Conservation (phyloP, 2,113 vertebrate species). For the Ochotona princeps region DNA sequence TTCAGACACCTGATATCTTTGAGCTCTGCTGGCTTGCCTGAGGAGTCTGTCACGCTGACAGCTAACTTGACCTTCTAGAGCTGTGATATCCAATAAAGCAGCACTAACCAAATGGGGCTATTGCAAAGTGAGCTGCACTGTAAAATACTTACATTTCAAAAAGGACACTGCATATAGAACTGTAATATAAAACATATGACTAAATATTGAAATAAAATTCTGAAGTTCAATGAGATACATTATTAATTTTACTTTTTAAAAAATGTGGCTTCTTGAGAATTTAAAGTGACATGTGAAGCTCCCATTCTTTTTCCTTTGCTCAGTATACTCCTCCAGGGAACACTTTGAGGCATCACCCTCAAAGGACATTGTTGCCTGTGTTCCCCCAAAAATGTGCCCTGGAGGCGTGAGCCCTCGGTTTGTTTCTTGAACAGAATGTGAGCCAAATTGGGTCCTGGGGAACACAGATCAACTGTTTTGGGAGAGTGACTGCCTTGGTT, state of each 20-base stretch:
- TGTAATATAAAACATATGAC: not conserved
- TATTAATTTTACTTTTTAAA: not conserved
- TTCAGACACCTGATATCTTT: not conserved
- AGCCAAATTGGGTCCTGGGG: not conserved
- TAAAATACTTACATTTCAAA: not conserved
- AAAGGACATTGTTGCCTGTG: not conserved
- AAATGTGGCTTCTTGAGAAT: not conserved
- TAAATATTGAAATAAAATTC: not conserved
- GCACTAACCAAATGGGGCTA: not conserved
- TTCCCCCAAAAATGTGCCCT: not conserved
- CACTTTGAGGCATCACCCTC: not conserved
- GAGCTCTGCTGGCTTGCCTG: constrained; percentile 4
- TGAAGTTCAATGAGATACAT: constrained; percentile 16
- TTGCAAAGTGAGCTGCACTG: not conserved
- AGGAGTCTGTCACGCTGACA: not conserved
- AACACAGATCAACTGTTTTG: not conserved
- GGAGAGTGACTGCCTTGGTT: not conserved
- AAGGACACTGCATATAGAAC: not conserved
- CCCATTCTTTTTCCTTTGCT: not conserved
- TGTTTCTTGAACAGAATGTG: not conserved
- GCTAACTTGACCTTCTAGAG: not conserved
- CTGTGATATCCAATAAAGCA: not conserved
- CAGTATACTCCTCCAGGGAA: not conserved
- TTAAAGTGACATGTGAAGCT: not conserved
- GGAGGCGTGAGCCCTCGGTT: not conserved